Conservation (phyloP, 1,140 invertebrate genomes). For the Vanessa atalanta region DNA sequence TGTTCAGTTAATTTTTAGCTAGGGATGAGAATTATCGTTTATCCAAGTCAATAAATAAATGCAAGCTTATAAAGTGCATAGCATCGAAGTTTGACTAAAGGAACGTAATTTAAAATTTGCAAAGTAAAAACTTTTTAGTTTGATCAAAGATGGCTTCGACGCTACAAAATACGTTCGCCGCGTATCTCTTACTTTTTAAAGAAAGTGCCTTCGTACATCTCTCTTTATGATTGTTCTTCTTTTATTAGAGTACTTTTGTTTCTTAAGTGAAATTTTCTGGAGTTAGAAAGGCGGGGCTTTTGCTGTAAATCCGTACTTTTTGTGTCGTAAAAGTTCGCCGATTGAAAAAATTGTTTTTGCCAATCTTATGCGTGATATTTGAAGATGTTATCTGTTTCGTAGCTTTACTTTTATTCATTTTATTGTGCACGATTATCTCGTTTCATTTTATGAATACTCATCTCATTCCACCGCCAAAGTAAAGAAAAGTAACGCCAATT, state of each 20-base stretch:
- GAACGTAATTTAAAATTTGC: slow-evolving; percentile 13
- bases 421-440: not conserved
- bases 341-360: slow-evolving; percentile 65
- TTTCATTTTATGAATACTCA: not conserved
- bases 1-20: not conserved
- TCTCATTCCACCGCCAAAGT: too few relatives aligned
- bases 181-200: slow-evolving; percentile 52
- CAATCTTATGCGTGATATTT: slow-evolving; percentile 26
- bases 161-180: slow-evolving; percentile 42
- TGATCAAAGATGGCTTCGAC: slow-evolving; percentile 22
- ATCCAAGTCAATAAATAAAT: not conserved
- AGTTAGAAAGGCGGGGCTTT: slow-evolving; percentile 67
- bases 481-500: too few relatives aligned
- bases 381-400: slow-evolving; percentile 5
- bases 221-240: slow-evolving; percentile 79
- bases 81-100: not conserved
- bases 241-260: slow-evolving; percentile 79
- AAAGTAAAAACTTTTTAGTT: slow-evolving; percentile 23
- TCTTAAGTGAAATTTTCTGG: slow-evolving; percentile 75
- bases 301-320: slow-evolving; percentile 70
- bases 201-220: slow-evolving; percentile 64
- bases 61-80: slow-evolving; percentile 8
- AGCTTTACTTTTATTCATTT: not conserved
- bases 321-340: slow-evolving; percentile 68
- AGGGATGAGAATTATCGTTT: not conserved